Evolutionary conservation across 2,113 vertebrate species (phyloP).

Genomic region (Marmota flaviventris): DNA sequence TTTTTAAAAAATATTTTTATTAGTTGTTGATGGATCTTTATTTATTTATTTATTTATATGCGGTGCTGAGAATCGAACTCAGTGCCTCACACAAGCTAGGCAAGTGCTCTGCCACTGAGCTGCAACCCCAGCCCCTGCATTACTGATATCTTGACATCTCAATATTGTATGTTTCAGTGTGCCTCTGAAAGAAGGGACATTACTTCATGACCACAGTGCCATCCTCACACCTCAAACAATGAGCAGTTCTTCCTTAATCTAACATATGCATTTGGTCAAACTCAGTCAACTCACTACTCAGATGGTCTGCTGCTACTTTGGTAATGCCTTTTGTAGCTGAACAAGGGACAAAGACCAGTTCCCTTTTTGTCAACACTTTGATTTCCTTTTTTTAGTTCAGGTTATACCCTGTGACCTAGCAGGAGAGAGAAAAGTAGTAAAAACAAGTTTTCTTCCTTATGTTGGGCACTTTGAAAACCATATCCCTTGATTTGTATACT

Average conservation of each 20-base stretch:
- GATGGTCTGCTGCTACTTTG: background rate
- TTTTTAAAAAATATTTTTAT: too few species aligned
- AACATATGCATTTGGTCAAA: background rate
- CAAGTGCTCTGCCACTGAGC: too few species aligned
- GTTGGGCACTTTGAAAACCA: background rate
- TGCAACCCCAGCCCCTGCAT: too few species aligned
- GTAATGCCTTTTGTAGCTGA: background rate
- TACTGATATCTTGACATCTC: background rate
- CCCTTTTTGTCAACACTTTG: background rate
- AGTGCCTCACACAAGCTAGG: too few species aligned
- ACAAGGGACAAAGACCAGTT: background rate
- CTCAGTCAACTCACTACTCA: background rate
- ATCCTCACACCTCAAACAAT: background rate
- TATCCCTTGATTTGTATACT: background rate
- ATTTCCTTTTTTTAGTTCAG: background rate
- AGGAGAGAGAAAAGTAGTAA: conserved; percentile 17
- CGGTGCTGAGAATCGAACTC: too few species aligned
- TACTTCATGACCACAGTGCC: background rate
- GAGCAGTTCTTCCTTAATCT: background rate
- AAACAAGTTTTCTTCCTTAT: background rate
- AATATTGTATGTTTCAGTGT: background rate
- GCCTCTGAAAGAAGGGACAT: background rate
- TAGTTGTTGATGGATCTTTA: too few species aligned
- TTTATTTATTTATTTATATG: too few species aligned
- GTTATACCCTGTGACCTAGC: background rate